A percentile compares a stretch with the other conserved stretches of the same genome.
Conservation (phyloP, 64 coral and sea anemone genomes). For the Montipora sp. region DNA sequence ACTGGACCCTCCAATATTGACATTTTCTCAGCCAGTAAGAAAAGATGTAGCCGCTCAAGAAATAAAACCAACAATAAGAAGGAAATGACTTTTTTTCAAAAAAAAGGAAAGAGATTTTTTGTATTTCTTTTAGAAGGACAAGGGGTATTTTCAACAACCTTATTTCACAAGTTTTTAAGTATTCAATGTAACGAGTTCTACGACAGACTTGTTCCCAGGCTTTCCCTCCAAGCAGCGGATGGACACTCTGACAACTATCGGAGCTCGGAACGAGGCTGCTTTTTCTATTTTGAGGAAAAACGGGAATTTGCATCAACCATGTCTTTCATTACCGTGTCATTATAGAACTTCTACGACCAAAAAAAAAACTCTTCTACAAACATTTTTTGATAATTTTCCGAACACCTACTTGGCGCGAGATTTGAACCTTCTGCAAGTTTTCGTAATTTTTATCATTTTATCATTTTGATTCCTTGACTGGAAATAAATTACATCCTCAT, state of each 20-base stretch:
- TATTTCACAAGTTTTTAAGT: neutral
- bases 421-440: neutral
- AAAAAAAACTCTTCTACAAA: too few relatives aligned
- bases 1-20: neutral
- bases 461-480: neutral
- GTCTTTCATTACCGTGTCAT: too few relatives aligned
- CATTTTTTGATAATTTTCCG: too few relatives aligned
- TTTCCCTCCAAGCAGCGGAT: too few relatives aligned
- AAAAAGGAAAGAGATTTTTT: neutral
- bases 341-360: too few relatives aligned
- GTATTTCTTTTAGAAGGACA: neutral
- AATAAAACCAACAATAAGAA: constrained; percentile 50
- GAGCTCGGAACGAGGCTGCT: too few relatives aligned
- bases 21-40: constrained; percentile 4
- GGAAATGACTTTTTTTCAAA: constrained; percentile 4
- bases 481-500: neutral
- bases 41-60: constrained; percentile 22
- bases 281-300: too few relatives aligned
- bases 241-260: too few relatives aligned
- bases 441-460: neutral
- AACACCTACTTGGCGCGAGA: too few relatives aligned
- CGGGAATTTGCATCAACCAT: too few relatives aligned
- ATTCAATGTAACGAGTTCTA: neutral
- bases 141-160: neutral
- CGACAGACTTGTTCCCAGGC: neutral